Evolutionary conservation across 2,797 vertebrate genomes (phyloP), one percentile per base, ranked within the genome.

Genomic region (Neostethus bicornis): DNA sequence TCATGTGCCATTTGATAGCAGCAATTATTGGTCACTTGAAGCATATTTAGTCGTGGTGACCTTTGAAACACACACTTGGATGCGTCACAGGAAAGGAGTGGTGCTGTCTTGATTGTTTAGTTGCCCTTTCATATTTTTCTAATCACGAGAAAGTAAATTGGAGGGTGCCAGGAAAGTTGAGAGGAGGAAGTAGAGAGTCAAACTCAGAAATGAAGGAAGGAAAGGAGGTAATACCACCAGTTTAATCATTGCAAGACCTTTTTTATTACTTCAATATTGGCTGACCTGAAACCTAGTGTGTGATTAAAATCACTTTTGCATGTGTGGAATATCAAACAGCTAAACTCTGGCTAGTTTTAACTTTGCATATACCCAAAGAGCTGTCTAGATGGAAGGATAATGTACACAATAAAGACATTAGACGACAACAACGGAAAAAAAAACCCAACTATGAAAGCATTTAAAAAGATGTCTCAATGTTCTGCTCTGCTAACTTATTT

Each of bases 81-180:
- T 43, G 3, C 16, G 77, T 71, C 71, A 52, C 75, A 79, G 85
- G 87, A 87, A 82, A 85, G 83, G 82, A 72, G 82, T 61, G 76
- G 75, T 0, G 16, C 67, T 55, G 58, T 12, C 47, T 35, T 41
- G 49, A 83, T 79, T 86, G 85, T 86, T 83, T 43, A 21, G 55
- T 29, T 80, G 78, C 58, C 79, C 78, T 82, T 78, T 87, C 31
- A 50, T 74, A 62, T 75, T 82, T 55, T 52, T 60, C 28, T 69
- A 55, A 75, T 80, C 65, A 72, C 24, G 9, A 49, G 58, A 79
- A 61, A 62, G 42, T 53, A 48, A 83, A 63, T 53, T 23, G 14
- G 50, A 44, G 17, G 29, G 56, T 19, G n/a, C 41, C 8, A n/a
- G 60, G 66, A 59, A 67, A 57, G 41, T 8, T 12, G 60, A 63